Evolutionary conservation across 30 jellyfish, hydroid and myxozoan species (phyloP).

Genomic region (Mastigias papua): DNA sequence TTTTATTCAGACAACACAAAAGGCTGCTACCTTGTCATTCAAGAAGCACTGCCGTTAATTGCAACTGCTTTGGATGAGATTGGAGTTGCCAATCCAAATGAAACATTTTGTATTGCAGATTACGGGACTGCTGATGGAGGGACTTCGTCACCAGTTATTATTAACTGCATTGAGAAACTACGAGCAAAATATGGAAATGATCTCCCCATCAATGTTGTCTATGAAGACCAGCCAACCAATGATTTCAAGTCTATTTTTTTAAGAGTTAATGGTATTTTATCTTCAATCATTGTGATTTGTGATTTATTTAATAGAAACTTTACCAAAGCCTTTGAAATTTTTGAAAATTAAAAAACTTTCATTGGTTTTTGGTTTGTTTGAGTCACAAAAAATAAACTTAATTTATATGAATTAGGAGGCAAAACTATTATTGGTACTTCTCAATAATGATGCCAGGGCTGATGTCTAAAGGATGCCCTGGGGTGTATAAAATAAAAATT

Average conservation of each 20-base stretch:
- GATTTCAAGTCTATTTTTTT: constrained; percentile 79
- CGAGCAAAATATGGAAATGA: constrained; percentile 62
- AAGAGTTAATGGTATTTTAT: constrained; percentile 59
- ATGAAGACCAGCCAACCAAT: constrained; percentile 90
- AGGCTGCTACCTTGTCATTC: constrained; percentile 54
- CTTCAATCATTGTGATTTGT: neutral
- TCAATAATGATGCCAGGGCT: no score
- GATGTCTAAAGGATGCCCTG: no score
- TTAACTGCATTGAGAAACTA: constrained; percentile 17
- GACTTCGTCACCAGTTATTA: constrained; percentile 61
- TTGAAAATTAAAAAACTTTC: no score
- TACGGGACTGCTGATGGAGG: constrained; percentile 93
- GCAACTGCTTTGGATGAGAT: constrained; percentile 21
- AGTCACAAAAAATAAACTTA: no score
- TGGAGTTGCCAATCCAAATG: neutral
- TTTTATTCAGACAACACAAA: constrained; percentile 73
- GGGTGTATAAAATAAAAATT: no score
- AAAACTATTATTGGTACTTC: no score
- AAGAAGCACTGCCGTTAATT: constrained; percentile 40
- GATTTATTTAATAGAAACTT: no score
- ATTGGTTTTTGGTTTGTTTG: no score
- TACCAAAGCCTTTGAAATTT: no score
- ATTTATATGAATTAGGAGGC: no score
- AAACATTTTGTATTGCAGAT: constrained; percentile 72
- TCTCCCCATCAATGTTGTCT: constrained; percentile 51